These are phyloP conservation scores for Cyclopterus lumpus DNA, from an alignment of 2,797 vertebrate genomes.

Conservation along the genomic window DNA sequence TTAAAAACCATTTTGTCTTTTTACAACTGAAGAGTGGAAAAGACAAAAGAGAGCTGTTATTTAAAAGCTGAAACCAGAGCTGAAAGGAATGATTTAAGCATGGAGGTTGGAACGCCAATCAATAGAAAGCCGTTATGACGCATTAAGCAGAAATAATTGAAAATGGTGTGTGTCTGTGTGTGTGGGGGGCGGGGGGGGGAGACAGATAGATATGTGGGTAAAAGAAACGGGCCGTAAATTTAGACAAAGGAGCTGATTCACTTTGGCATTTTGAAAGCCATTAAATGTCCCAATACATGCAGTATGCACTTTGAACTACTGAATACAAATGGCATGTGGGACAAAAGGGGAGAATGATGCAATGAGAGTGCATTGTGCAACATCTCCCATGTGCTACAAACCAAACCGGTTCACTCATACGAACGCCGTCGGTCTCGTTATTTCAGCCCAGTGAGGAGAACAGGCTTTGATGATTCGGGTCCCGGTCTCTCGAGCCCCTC, in stretches of 20 bases:
- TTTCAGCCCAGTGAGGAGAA: not conserved
- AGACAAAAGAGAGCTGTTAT: slow-evolving; percentile 34
- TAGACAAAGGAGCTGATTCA: slow-evolving; percentile 41
- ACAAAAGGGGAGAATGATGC: slow-evolving; percentile 29
- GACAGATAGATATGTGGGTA: not conserved
- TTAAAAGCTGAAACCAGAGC: slow-evolving; percentile 38
- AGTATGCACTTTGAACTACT: slow-evolving; percentile 18
- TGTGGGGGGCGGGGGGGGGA: not conserved
- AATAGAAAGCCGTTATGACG: slow-evolving; percentile 50
- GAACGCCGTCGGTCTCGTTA: not conserved
- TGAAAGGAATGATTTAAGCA: slow-evolving; percentile 45
- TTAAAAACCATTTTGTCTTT: slow-evolving; percentile 27
- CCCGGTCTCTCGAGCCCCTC: not conserved
- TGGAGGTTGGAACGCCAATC: slow-evolving; percentile 39
- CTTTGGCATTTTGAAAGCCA: slow-evolving; percentile 29
- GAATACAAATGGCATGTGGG: not conserved
- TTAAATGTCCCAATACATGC: slow-evolving; percentile 28
- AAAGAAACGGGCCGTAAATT: slow-evolving; percentile 36
- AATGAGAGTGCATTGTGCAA: slow-evolving; percentile 19
- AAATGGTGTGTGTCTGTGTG: slow-evolving; percentile 35
- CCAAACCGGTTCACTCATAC: not conserved
- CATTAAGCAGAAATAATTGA: slow-evolving; percentile 58
- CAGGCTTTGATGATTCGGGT: not conserved
- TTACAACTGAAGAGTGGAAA: slow-evolving; percentile 18
- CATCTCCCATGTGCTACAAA: slow-evolving; percentile 9